These are phyloP conservation scores for Patella ulyssiponensis DNA, from an alignment of 2,888 invertebrate genomes.

Conservation along the genomic window DNA sequence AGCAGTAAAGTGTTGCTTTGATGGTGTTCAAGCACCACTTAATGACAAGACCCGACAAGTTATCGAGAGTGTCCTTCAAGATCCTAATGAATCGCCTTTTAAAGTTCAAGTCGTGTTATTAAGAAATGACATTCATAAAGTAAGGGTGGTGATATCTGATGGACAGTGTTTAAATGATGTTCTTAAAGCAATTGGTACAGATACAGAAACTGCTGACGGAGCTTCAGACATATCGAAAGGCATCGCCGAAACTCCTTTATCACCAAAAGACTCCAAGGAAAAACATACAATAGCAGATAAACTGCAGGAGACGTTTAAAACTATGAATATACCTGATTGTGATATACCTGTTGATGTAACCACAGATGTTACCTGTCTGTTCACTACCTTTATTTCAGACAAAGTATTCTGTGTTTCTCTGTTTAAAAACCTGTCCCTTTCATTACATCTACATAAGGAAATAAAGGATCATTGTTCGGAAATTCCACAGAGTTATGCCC, in stretches of 20 bases:
- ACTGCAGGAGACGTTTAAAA: too few relatives aligned
- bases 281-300: too few relatives aligned
- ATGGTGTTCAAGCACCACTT: slow-evolving; percentile 15
- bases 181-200: neutral
- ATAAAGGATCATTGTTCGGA: neutral
- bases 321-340: too few relatives aligned
- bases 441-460: neutral
- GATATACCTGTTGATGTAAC: neutral
- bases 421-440: neutral
- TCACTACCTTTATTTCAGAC: neutral
- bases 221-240: neutral
- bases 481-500: slow-evolving; percentile 22
- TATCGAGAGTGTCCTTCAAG: too few relatives aligned
- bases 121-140: neutral
- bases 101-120: too few relatives aligned
- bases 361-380: neutral
- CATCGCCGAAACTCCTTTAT: too few relatives aligned
- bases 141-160: neutral
- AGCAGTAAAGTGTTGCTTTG: slow-evolving; percentile 49
- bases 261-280: too few relatives aligned
- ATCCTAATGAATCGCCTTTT: too few relatives aligned
- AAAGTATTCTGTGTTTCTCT: neutral
- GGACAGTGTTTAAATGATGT: neutral
- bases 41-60: too few relatives aligned
- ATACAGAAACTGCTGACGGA: too few relatives aligned